phyloP scores from a whole-genome alignment of 2,113 vertebrate genomes.

The Hippocampus zosterae region DNA sequence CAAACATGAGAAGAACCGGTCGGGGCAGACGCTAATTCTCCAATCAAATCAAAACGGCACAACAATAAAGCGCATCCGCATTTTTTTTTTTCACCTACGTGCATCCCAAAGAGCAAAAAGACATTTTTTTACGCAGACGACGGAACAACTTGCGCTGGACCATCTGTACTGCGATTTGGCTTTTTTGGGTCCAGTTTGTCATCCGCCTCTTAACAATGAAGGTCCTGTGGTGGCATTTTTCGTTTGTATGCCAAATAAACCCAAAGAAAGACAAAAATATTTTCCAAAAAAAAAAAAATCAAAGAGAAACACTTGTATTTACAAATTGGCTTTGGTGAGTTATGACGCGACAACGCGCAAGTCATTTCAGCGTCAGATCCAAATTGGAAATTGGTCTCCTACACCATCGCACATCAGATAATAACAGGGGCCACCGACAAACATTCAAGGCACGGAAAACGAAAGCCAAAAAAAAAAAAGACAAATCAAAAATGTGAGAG shows the following conservation, averaged over 20 bases:
- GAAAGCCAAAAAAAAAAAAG: neutral
- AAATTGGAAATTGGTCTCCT: neutral
- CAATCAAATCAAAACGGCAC: constrained; percentile 35
- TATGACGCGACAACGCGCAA: neutral
- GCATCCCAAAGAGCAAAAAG: constrained; percentile 23
- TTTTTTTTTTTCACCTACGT: constrained; percentile 14
- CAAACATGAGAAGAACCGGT: neutral
- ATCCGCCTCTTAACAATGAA: neutral
- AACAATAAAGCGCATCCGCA: neutral
- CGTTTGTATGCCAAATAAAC: neutral
- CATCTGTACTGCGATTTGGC: too few relatives aligned
- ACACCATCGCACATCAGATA: constrained; percentile 26
- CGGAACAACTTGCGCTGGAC: neutral
- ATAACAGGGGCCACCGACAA: constrained; percentile 19
- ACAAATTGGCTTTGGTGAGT: neutral
- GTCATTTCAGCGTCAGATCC: neutral
- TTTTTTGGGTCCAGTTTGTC: neutral
- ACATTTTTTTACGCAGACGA: constrained; percentile 9
- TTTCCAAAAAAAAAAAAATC: neutral
- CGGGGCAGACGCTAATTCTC: constrained; percentile 33
- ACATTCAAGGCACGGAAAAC: constrained; percentile 10
- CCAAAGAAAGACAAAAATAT: neutral
- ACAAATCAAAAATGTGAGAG: neutral
- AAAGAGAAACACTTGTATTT: neutral
- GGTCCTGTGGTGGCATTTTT: neutral